Evolutionary conservation across 2,888 invertebrate species (phyloP).

Genomic region (Cheilosia vernalis): DNA sequence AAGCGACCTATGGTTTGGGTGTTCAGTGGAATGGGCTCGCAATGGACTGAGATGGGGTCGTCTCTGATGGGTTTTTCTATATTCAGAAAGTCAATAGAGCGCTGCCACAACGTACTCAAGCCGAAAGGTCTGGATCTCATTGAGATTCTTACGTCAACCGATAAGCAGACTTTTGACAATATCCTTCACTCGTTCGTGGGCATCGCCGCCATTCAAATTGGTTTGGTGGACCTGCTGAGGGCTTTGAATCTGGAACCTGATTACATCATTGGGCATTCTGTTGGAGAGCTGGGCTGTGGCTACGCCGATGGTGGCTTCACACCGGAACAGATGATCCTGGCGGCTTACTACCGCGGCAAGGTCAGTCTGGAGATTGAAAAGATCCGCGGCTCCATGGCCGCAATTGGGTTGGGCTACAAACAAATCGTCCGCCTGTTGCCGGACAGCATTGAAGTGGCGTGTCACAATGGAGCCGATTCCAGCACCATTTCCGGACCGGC

Average conservation of each 20-base stretch:
- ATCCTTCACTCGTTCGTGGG: conserved; percentile 89
- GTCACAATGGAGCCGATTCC: conserved; percentile 93
- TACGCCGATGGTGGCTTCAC: conserved; percentile 97
- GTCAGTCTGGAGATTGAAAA: conserved; percentile 89
- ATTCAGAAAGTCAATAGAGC: conserved; percentile 88
- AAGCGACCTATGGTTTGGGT: conserved; percentile 93
- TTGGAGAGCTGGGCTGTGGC: conserved; percentile 97
- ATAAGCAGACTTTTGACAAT: conserved; percentile 86
- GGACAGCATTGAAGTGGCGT: conserved; percentile 91
- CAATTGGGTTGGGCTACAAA: conserved; percentile 88
- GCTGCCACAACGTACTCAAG: conserved; percentile 85
- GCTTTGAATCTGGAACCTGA: conserved; percentile 87
- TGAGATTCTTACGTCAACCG: conserved; percentile 86
- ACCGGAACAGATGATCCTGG: conserved; percentile 92
- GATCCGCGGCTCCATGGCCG: conserved; percentile 93
- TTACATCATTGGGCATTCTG: conserved; percentile 94
- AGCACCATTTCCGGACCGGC: conserved; percentile 95
- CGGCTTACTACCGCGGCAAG: conserved; percentile 92
- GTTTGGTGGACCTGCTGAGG: conserved; percentile 86
- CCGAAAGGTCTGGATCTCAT: conserved; percentile 87
- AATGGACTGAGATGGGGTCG: conserved; percentile 93
- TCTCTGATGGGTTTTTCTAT: conserved; percentile 89
- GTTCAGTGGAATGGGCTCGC: conserved; percentile 96
- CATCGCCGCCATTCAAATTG: conserved; percentile 88
- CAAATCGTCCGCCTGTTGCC: conserved; percentile 87